Conservation (phyloP, 2,113 vertebrate species). For the Paedocypris sp. region DNA sequence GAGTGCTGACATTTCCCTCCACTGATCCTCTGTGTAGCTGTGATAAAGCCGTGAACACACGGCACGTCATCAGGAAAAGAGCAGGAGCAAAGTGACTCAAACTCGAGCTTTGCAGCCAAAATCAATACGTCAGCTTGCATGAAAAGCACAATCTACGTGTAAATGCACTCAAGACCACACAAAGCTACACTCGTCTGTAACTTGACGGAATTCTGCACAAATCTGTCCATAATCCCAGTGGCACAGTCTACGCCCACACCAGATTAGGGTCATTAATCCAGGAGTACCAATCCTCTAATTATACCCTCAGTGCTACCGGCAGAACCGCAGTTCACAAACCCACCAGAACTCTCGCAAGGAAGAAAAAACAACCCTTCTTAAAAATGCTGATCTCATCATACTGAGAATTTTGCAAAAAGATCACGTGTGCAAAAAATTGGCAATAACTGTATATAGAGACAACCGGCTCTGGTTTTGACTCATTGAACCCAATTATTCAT, state of each 20-base stretch:
- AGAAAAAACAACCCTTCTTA: too few relatives aligned
- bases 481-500: neutral
- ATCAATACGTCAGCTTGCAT: too few relatives aligned
- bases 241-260: conserved; percentile 18
- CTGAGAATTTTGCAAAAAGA: neutral
- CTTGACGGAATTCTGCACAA: neutral
- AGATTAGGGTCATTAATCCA: conserved; percentile 44
- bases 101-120: too few relatives aligned
- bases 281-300: conserved; percentile 33
- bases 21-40: too few relatives aligned
- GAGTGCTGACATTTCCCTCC: too few relatives aligned
- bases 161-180: too few relatives aligned
- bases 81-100: too few relatives aligned
- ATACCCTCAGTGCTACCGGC: neutral
- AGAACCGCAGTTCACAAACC: neutral
- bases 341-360: too few relatives aligned
- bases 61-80: too few relatives aligned
- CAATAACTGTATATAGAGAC: too few relatives aligned
- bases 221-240: conserved; percentile 30
- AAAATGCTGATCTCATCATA: conserved; percentile 16
- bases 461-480: neutral
- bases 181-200: neutral
- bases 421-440: neutral
- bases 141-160: too few relatives aligned
- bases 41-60: too few relatives aligned